These are phyloP conservation scores for Drosophila tristis DNA, from an alignment of 1,140 invertebrate genomes.

Conservation along the genomic window DNA sequence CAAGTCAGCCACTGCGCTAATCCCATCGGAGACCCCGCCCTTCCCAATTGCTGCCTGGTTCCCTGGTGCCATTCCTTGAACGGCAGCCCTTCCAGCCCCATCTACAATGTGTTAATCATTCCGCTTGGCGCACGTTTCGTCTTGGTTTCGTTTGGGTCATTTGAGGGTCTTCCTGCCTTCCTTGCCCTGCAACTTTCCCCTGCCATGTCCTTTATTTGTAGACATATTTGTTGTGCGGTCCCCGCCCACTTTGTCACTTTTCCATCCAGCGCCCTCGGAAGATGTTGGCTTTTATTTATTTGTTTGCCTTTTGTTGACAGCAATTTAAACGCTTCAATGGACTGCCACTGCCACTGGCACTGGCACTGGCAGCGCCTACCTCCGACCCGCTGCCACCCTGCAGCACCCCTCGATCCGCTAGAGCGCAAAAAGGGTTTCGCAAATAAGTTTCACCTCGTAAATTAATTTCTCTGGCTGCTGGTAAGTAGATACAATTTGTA, in stretches of 20 bases:
- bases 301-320: slow-evolving; percentile 81
- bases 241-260: slow-evolving; percentile 55
- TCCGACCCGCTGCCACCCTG: not conserved
- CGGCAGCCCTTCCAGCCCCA: not conserved
- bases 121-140: slow-evolving; percentile 59
- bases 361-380: slow-evolving; percentile 3
- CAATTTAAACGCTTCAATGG: slow-evolving; percentile 82
- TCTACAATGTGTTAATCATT: slow-evolving; percentile 74
- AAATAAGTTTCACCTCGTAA: slow-evolving; percentile 81
- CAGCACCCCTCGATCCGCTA: slow-evolving; percentile 3
- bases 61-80: not conserved
- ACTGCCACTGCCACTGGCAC: slow-evolving; percentile 51
- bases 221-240: slow-evolving; percentile 67
- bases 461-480: slow-evolving; percentile 67
- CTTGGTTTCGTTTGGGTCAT: slow-evolving; percentile 64
- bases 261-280: slow-evolving; percentile 37
- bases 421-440: slow-evolving; percentile 75
- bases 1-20: slow-evolving; percentile 15
- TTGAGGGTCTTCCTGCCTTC: slow-evolving; percentile 39
- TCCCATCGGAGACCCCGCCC: not conserved
- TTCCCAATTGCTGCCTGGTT: too few relatives aligned
- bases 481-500: slow-evolving; percentile 67
- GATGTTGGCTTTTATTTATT: slow-evolving; percentile 75
- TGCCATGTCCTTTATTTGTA: slow-evolving; percentile 54
- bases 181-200: slow-evolving; percentile 1